Conservation (phyloP, 1,140 invertebrate species). For the Drosophila asahinai region DNA sequence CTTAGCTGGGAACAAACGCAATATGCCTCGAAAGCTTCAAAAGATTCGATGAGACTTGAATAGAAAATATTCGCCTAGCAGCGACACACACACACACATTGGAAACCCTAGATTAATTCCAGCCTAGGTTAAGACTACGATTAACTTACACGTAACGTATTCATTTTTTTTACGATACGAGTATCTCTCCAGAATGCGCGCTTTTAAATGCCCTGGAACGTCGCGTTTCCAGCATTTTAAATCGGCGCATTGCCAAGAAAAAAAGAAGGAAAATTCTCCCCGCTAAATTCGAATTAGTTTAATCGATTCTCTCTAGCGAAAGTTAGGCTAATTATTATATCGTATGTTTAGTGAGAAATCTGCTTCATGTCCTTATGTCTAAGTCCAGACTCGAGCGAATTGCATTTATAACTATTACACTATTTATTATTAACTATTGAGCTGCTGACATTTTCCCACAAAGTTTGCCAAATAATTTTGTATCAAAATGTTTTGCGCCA, state of each 20-base stretch:
- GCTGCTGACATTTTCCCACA: conserved; percentile 49
- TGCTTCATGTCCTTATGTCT: conserved; percentile 62
- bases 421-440: conserved; percentile 64
- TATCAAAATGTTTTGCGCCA: conserved; percentile 79
- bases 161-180: conserved; percentile 15
- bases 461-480: conserved; percentile 80
- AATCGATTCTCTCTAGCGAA: conserved; percentile 53
- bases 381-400: conserved; percentile 66
- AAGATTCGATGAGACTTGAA: conserved; percentile 83
- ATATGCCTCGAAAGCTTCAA: conserved; percentile 83
- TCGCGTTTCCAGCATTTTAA: conserved; percentile 72
- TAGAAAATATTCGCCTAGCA: conserved; percentile 57
- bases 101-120: conserved; percentile 61
- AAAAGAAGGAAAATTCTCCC: conserved; percentile 22
- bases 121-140: conserved; percentile 42
- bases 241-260: conserved; percentile 67
- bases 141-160: conserved; percentile 24
- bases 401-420: conserved; percentile 79
- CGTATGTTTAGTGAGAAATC: conserved; percentile 59
- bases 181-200: conserved; percentile 60
- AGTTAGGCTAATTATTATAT: conserved; percentile 72
- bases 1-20: conserved; percentile 80
- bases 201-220: conserved; percentile 72
- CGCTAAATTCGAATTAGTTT: conserved; percentile 50
- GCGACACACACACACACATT: conserved; percentile 50